phyloP scores from a whole-genome alignment of 2,797 vertebrate genomes.

The Huso huso region DNA sequence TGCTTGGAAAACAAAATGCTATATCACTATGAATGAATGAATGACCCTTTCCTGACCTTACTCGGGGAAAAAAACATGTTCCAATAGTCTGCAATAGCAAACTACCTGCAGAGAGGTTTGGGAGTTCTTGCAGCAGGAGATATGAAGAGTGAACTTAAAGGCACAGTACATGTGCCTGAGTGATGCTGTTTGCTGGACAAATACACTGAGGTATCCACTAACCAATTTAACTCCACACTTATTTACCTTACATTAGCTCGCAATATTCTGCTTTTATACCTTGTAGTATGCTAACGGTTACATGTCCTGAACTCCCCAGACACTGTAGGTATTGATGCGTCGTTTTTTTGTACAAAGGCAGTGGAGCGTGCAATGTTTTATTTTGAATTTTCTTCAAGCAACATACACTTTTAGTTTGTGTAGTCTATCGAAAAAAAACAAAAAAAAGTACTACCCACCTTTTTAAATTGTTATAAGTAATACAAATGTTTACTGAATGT shows the following conservation, averaged over 20 bases:
- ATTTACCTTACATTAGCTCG: slow-evolving; percentile 10
- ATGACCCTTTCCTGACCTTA: slow-evolving; percentile 73
- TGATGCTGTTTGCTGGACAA: slow-evolving; percentile 14
- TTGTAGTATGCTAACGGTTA: too few relatives aligned
- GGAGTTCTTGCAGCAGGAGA: slow-evolving; percentile 70
- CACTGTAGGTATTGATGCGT: too few relatives aligned
- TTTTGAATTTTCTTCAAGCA: too few relatives aligned
- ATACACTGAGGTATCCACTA: slow-evolving; percentile 12
- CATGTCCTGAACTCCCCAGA: too few relatives aligned
- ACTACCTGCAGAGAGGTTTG: slow-evolving; percentile 80
- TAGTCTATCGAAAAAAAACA: too few relatives aligned
- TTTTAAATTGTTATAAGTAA: too few relatives aligned
- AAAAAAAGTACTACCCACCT: too few relatives aligned
- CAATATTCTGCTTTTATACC: too few relatives aligned
- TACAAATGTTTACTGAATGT: too few relatives aligned
- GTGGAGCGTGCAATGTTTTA: too few relatives aligned
- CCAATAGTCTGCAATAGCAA: slow-evolving; percentile 71
- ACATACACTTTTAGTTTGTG: too few relatives aligned
- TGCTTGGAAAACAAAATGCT: slow-evolving; percentile 51
- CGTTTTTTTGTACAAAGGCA: too few relatives aligned
- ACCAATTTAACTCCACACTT: slow-evolving; percentile 20
- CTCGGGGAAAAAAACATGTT: slow-evolving; percentile 76
- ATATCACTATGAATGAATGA: slow-evolving; percentile 66
- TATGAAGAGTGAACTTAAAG: slow-evolving; percentile 51
- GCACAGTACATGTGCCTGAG: slow-evolving; percentile 44